These are phyloP conservation scores for Delphinus delphis DNA, from an alignment of 2,113 vertebrate species.

Conservation along the genomic window DNA sequence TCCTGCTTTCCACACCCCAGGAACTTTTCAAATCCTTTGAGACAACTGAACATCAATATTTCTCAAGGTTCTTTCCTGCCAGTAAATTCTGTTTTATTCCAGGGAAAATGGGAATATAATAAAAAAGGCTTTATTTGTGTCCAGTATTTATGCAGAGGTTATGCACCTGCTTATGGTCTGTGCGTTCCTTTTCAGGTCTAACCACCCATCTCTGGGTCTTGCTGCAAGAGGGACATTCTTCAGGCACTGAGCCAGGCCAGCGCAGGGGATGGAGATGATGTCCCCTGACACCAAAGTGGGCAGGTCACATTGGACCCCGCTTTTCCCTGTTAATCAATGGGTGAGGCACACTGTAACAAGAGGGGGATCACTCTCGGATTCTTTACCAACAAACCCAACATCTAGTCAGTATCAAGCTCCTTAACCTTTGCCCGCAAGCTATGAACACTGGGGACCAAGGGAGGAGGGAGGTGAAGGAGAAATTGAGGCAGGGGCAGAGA, in stretches of 20 bases:
- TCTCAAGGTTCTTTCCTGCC: neutral
- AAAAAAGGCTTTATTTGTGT: neutral
- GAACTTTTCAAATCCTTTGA: neutral
- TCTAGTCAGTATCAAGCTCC: constrained; percentile 61
- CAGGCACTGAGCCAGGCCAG: neutral
- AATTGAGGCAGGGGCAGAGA: neutral
- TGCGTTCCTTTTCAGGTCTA: neutral
- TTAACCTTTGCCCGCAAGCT: neutral
- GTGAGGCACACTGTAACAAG: neutral
- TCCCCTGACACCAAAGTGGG: neutral
- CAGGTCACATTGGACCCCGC: neutral
- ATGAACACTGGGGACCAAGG: neutral
- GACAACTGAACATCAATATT: neutral
- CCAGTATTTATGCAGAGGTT: neutral
- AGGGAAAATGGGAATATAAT: neutral
- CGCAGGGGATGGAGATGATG: too few species aligned
- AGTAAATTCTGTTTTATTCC: neutral
- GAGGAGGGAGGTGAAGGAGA: constrained; percentile 45
- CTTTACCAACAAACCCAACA: neutral
- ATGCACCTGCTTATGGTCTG: too few species aligned
- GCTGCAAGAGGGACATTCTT: too few species aligned
- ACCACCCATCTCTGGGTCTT: neutral
- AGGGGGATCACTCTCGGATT: neutral
- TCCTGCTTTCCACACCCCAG: neutral
- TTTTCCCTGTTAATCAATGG: neutral